These are phyloP conservation scores for Melanotaenia trifasciata DNA, from an alignment of 2,797 vertebrate species.

Conservation along the genomic window DNA sequence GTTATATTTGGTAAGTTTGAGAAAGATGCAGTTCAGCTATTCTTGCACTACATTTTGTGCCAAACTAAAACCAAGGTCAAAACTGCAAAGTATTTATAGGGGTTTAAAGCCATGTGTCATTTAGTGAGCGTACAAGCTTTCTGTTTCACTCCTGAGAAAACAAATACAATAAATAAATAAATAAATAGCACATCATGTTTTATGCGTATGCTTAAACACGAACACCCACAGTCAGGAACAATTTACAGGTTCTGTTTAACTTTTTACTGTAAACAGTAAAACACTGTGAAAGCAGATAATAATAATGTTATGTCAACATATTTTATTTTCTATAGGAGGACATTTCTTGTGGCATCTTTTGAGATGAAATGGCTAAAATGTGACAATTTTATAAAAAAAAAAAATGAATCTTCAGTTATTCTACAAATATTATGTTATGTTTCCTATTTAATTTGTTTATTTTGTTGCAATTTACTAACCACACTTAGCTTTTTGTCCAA, in stretches of 20 bases:
- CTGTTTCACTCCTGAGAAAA: constrained; percentile 7
- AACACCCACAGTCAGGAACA: constrained; percentile 13
- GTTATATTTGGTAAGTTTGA: constrained; percentile 46
- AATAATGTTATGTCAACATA: constrained; percentile 1
- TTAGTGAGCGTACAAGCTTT: too few species aligned
- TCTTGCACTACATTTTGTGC: constrained; percentile 23
- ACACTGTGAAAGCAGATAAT: constrained; percentile 14
- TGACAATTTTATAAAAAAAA: constrained; percentile 11
- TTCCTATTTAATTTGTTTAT: too few species aligned
- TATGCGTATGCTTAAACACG: background rate
- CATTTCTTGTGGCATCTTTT: constrained; percentile 10
- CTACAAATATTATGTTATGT: background rate
- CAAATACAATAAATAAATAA: constrained; percentile 2
- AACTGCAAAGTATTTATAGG: constrained; percentile 18
- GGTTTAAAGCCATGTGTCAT: constrained; percentile 26
- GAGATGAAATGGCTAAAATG: background rate
- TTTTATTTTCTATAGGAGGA: background rate
- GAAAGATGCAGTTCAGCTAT: constrained; percentile 36
- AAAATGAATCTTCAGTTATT: constrained; percentile 9
- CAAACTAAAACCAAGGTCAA: constrained; percentile 27
- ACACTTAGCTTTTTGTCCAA: too few species aligned
- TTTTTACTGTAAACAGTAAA: constrained; percentile 5
- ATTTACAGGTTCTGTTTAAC: background rate
- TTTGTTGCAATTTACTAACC: too few species aligned
- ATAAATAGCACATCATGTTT: background rate